Percentiles rank a stretch among this genome's conserved stretches.
These are phyloP conservation scores for Marcusenius ussheri DNA, from an alignment of 2,113 vertebrate genomes.

Conservation along the genomic window DNA sequence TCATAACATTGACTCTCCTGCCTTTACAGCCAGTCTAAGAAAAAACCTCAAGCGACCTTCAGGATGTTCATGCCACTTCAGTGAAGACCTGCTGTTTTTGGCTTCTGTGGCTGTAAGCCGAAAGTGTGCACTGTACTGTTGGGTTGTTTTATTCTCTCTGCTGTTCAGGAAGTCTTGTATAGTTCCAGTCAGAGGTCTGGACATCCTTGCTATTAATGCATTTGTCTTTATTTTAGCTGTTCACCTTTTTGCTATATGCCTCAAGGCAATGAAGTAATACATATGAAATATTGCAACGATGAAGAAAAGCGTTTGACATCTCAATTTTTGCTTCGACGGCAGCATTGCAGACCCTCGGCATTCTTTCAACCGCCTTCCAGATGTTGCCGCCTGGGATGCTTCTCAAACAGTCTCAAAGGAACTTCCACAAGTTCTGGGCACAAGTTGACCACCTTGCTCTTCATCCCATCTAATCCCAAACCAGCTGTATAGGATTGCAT, in stretches of 20 bases:
- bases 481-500: background rate
- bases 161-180: background rate
- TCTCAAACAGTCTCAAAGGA: background rate
- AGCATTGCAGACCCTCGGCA: background rate
- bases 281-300: background rate
- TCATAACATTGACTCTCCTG: background rate
- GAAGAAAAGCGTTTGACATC: background rate
- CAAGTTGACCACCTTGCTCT: background rate
- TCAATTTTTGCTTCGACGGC: background rate
- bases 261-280: background rate
- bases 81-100: background rate
- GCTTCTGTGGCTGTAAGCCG: background rate
- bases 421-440: background rate
- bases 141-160: background rate
- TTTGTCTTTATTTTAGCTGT: background rate
- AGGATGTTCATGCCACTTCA: background rate
- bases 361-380: background rate
- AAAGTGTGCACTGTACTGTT: background rate
- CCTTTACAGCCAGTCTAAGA: background rate
- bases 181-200: background rate
- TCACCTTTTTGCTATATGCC: background rate
- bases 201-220: background rate
- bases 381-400: background rate
- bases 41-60: background rate
- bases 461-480: background rate